Conservation (phyloP, 2,113 vertebrate genomes). For the Sturnus vulgaris region DNA sequence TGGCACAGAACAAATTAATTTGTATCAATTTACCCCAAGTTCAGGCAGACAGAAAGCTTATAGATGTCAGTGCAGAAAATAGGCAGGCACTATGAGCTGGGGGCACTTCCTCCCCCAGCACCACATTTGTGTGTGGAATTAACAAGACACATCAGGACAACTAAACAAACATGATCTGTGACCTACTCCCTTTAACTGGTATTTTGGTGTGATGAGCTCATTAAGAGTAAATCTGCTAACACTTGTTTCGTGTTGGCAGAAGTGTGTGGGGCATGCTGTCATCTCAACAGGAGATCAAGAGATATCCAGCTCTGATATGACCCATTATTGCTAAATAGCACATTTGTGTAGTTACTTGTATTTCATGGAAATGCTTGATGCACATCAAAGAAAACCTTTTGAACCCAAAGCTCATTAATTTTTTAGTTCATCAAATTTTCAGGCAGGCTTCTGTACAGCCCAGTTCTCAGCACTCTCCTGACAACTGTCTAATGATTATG, state of each 20-base stretch:
- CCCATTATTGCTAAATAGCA: slow-evolving; percentile 53
- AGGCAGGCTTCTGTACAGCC: slow-evolving; percentile 7
- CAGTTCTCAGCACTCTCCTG: slow-evolving; percentile 4
- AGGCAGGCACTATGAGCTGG: neutral
- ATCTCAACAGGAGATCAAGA: slow-evolving; percentile 59
- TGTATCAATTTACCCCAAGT: neutral
- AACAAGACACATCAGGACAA: neutral
- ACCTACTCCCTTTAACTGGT: slow-evolving; percentile 52
- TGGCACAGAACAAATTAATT: neutral
- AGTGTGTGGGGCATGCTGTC: slow-evolving; percentile 19
- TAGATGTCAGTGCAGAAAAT: neutral
- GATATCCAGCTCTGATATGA: slow-evolving; percentile 32
- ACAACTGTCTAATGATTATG: slow-evolving; percentile 59
- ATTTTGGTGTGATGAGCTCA: slow-evolving; percentile 59
- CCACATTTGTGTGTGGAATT: neutral
- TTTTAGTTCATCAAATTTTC: slow-evolving; percentile 54
- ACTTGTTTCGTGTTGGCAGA: slow-evolving; percentile 46
- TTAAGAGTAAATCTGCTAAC: slow-evolving; percentile 66
- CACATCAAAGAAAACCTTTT: slow-evolving; percentile 67
- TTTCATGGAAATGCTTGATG: slow-evolving; percentile 57
- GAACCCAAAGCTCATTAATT: slow-evolving; percentile 59
- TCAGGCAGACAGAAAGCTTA: neutral
- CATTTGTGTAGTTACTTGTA: slow-evolving; percentile 52
- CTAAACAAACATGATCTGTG: slow-evolving; percentile 61
- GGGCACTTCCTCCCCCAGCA: neutral